Conservation (phyloP, 2,113 vertebrate species). For the Brachyhypopomus occidentalis region DNA sequence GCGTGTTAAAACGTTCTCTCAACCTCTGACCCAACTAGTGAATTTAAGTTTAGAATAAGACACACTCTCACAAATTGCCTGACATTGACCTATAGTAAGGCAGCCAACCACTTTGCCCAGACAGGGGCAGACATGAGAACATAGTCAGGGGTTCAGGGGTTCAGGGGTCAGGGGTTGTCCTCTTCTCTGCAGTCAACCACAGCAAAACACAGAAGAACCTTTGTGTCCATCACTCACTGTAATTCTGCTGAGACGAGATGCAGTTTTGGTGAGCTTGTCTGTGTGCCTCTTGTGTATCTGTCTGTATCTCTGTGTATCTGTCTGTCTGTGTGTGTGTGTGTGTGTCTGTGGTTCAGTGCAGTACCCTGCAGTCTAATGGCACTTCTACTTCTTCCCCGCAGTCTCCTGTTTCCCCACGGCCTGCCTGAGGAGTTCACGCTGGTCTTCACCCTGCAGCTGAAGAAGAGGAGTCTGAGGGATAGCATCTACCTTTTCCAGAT, state of each 20-base stretch:
- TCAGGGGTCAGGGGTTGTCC: no score
- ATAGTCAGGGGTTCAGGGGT: no score
- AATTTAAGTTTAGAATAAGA: background rate
- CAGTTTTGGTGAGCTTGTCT: no score
- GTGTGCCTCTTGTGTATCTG: background rate
- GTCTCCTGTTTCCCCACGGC: conserved; percentile 86
- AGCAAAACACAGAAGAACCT: conserved; percentile 12
- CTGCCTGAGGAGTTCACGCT: conserved; percentile 86
- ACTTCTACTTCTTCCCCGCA: conserved; percentile 54
- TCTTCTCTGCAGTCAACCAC: conserved; percentile 13
- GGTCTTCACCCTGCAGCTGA: conserved; percentile 87
- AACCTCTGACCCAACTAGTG: conserved; percentile 24
- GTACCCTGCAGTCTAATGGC: conserved; percentile 30
- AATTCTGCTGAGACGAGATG: background rate
- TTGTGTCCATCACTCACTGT: conserved; percentile 1
- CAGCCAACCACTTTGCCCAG: conserved; percentile 34
- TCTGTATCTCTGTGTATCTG: background rate
- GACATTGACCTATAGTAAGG: conserved; percentile 39
- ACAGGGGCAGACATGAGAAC: conserved; percentile 18
- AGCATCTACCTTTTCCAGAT: conserved; percentile 92
- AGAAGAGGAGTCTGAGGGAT: conserved; percentile 83
- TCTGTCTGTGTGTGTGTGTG: background rate
- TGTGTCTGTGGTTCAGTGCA: no score
- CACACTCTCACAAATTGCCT: conserved; percentile 32
- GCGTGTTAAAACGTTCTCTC: conserved; percentile 26